These are phyloP conservation scores for Phyto melanocephala DNA, from an alignment of 2,888 invertebrate genomes.

Conservation along the genomic window DNA sequence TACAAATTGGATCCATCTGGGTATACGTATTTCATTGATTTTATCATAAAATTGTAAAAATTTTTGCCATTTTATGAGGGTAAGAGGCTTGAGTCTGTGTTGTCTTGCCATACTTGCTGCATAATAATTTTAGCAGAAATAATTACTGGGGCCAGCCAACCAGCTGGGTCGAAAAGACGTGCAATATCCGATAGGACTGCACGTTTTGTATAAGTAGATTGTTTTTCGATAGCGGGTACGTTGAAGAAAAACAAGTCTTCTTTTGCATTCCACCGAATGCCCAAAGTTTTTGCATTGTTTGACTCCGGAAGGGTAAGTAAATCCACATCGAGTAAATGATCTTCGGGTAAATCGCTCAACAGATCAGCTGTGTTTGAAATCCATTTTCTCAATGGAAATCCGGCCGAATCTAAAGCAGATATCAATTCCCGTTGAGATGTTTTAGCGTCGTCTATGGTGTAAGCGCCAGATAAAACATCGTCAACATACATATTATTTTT, in stretches of 20 bases:
- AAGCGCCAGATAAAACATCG: background rate
- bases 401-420: background rate
- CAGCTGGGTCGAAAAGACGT: background rate
- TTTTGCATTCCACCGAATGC: background rate
- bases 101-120: conserved; percentile 6
- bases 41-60: background rate
- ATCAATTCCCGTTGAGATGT: background rate
- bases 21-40: background rate
- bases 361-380: background rate
- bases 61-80: background rate
- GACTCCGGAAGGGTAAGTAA: background rate
- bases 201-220: background rate
- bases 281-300: background rate
- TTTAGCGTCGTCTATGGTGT: background rate
- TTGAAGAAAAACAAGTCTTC: conserved; percentile 10
- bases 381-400: conserved; percentile 8
- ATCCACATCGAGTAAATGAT: too few relatives aligned
- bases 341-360: background rate
- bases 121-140: conserved; percentile 3
- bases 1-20: background rate
- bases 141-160: background rate
- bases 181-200: background rate
- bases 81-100: background rate
- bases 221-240: background rate
- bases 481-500: background rate